These are phyloP conservation scores for Archilochus colubris DNA, from an alignment of 2,113 vertebrate genomes.

Conservation along the genomic window DNA sequence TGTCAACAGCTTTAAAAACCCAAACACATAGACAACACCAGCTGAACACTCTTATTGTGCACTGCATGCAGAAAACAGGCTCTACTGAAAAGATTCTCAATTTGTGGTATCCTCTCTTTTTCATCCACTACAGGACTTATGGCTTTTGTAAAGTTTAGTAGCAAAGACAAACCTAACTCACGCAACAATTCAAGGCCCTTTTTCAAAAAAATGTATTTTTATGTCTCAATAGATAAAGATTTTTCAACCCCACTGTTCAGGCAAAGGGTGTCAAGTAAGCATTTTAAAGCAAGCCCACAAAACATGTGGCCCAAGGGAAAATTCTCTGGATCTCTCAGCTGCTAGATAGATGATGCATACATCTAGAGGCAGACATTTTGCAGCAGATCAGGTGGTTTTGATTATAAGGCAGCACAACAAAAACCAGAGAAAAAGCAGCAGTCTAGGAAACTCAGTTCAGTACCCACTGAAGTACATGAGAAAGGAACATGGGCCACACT, in stretches of 20 bases:
- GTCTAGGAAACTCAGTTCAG: not conserved
- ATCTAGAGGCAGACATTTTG: not conserved
- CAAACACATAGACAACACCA: not conserved
- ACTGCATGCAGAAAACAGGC: not conserved
- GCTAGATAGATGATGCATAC: not conserved
- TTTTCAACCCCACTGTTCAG: not conserved
- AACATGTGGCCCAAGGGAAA: not conserved
- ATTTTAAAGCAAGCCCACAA: not conserved
- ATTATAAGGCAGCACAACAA: not conserved
- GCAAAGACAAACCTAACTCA: not conserved
- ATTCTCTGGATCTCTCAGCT: not conserved
- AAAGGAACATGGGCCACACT: not conserved
- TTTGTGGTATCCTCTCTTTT: not conserved
- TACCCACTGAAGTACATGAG: fast-evolving
- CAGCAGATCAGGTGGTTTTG: not conserved
- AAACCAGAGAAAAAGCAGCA: not conserved
- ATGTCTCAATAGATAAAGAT: not conserved
- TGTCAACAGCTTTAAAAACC: not conserved
- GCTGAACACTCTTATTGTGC: not conserved
- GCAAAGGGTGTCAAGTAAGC: not conserved
- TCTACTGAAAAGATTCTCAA: not conserved
- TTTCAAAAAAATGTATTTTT: not conserved
- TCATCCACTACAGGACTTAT: not conserved
- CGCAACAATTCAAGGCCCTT: not conserved
- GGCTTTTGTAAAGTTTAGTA: not conserved